These are phyloP conservation scores for Proctacanthus coquilletti DNA, from an alignment of 1,140 invertebrate species.

Conservation along the genomic window DNA sequence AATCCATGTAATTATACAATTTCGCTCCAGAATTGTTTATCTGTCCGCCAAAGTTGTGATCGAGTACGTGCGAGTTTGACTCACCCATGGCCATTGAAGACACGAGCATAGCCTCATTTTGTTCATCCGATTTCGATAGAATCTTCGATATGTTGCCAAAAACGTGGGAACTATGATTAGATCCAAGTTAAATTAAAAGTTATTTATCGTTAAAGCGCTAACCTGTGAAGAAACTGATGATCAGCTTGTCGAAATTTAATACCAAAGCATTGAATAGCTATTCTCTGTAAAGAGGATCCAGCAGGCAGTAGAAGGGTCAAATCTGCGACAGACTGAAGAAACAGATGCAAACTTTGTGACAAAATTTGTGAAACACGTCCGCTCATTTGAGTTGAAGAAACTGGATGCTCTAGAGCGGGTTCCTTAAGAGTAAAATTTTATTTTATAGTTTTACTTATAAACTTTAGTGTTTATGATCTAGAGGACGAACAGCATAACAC, in stretches of 20 bases:
- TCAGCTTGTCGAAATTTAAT: constrained; percentile 76
- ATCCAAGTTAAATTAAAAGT: background rate
- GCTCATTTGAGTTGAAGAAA: constrained; percentile 63
- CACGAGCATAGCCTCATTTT: constrained; percentile 32
- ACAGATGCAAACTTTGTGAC: constrained; percentile 67
- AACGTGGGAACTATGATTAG: constrained; percentile 54
- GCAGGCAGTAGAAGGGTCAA: constrained; percentile 79
- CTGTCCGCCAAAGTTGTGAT: background rate
- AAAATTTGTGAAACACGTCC: constrained; percentile 65
- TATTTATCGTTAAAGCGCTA: constrained; percentile 13
- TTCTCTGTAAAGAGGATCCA: constrained; percentile 75
- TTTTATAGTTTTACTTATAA: too few relatives aligned
- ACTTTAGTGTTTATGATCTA: too few relatives aligned
- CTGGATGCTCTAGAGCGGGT: constrained; percentile 62
- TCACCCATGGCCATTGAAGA: constrained; percentile 10
- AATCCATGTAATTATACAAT: constrained; percentile 18
- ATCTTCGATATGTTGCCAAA: constrained; percentile 96
- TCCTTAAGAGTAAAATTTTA: constrained; percentile 9
- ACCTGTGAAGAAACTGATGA: constrained; percentile 84
- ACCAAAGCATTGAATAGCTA: constrained; percentile 87
- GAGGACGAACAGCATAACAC: too few relatives aligned
- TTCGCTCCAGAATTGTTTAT: constrained; percentile 12
- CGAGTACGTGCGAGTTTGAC: constrained; percentile 2
- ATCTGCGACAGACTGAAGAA: constrained; percentile 83
- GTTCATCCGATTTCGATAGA: constrained; percentile 80